These are phyloP conservation scores for Chrysolophus pictus DNA, from an alignment of 2,797 vertebrate species.

Conservation along the genomic window DNA sequence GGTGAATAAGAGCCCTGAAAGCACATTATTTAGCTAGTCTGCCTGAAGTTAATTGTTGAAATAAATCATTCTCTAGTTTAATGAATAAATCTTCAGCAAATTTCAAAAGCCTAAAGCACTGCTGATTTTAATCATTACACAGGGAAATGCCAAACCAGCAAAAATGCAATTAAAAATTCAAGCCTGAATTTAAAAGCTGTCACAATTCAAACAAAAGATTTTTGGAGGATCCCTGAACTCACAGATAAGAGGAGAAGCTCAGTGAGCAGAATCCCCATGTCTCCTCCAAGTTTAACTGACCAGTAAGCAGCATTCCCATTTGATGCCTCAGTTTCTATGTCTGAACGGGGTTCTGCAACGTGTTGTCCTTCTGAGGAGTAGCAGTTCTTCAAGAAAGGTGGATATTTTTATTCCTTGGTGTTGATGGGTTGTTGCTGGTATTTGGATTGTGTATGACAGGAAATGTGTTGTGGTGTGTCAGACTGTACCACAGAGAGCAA, in stretches of 20 bases:
- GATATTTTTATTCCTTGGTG: not conserved
- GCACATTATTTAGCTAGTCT: slow-evolving; percentile 52
- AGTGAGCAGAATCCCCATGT: not conserved
- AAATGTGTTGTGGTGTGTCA: slow-evolving; percentile 57
- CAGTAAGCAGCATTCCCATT: not conserved
- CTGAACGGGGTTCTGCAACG: rapidly evolving
- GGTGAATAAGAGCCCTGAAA: slow-evolving; percentile 59
- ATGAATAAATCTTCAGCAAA: slow-evolving; percentile 54
- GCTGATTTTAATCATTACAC: slow-evolving; percentile 52
- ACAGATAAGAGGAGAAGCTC: not conserved
- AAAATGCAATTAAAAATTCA: not conserved
- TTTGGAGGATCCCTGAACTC: not conserved
- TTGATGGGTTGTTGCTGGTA: slow-evolving; percentile 24
- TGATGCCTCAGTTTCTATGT: not conserved
- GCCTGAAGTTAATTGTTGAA: slow-evolving; percentile 68
- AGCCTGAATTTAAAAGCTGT: slow-evolving; percentile 14
- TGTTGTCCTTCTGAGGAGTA: not conserved
- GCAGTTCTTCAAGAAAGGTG: not conserved
- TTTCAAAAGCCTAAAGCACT: slow-evolving; percentile 41
- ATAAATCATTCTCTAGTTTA: slow-evolving; percentile 71
- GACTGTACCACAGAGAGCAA: not conserved
- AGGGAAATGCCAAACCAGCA: slow-evolving; percentile 24
- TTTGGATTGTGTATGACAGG: slow-evolving; percentile 3
- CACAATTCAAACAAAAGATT: not conserved
- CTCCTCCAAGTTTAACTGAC: not conserved